phyloP scores from a whole-genome alignment of 1,140 invertebrate species.

The Bombus turneri region DNA sequence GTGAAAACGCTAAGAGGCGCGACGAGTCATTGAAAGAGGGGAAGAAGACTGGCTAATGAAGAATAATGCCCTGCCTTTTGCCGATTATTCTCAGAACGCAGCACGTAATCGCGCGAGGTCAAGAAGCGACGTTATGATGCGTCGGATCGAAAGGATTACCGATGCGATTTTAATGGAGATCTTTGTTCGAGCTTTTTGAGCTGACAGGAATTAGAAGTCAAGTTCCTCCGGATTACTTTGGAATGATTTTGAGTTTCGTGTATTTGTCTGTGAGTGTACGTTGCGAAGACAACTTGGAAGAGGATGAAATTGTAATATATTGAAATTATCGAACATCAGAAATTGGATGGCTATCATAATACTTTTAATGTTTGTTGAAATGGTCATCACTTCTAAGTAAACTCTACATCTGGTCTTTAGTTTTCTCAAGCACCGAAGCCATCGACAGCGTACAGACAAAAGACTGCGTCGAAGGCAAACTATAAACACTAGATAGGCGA shows the following conservation, averaged over 20 bases:
- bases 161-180: neutral
- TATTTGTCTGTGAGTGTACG: neutral
- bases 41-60: conserved; percentile 74
- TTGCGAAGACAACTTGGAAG: neutral
- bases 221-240: neutral
- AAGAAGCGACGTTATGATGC: neutral
- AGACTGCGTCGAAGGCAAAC: too few relatives aligned
- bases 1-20: conserved; percentile 76
- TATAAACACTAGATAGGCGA: too few relatives aligned
- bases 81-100: conserved; percentile 49
- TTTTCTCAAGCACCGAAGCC: too few relatives aligned
- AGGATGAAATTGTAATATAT: too few relatives aligned
- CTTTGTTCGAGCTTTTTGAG: neutral
- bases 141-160: neutral
- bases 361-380: too few relatives aligned
- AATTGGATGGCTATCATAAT: too few relatives aligned
- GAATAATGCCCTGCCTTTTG: conserved; percentile 72
- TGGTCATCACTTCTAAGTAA: too few relatives aligned
- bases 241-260: neutral
- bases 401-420: too few relatives aligned
- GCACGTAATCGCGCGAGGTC: conserved; percentile 4
- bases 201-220: neutral
- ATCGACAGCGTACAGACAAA: too few relatives aligned
- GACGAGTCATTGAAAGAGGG: conserved; percentile 80
- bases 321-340: too few relatives aligned